phyloP scores from a whole-genome alignment of 2,888 invertebrate species.

The Poecilobothrus nobilitatus region DNA sequence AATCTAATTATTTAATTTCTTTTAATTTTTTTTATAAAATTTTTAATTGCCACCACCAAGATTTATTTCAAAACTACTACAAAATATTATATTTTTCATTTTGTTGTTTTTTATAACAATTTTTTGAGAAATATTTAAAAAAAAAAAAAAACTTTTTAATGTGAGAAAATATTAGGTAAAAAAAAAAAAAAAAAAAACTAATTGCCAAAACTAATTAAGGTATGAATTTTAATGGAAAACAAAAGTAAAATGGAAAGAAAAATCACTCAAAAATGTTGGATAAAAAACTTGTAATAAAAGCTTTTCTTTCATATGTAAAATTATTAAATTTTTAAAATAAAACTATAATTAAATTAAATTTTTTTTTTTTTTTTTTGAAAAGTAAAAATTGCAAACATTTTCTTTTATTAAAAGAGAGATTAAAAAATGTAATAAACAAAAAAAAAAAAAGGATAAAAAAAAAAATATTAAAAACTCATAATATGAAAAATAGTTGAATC shows the following conservation, averaged over 20 bases:
- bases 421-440: too few species aligned
- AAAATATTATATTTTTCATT: background rate
- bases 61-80: background rate
- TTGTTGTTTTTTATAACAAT: background rate
- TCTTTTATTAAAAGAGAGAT: too few species aligned
- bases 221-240: background rate
- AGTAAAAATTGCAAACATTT: too few species aligned
- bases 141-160: background rate
- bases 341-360: too few species aligned
- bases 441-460: too few species aligned
- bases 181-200: background rate
- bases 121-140: background rate
- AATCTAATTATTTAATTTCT: too few species aligned
- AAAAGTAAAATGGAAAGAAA: background rate
- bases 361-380: too few species aligned
- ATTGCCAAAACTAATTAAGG: background rate
- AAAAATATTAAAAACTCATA: too few species aligned
- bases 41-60: background rate
- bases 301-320: too few species aligned
- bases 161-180: background rate
- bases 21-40: too few species aligned
- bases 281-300: slow-evolving; percentile 2
- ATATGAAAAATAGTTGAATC: too few species aligned
- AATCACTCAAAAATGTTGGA: background rate
- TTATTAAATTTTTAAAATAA: too few species aligned